Percentiles rank a stretch among this genome's conserved stretches.
Conservation (phyloP, 2,113 vertebrate genomes). For the Ictidomys tridecemlineatus region DNA sequence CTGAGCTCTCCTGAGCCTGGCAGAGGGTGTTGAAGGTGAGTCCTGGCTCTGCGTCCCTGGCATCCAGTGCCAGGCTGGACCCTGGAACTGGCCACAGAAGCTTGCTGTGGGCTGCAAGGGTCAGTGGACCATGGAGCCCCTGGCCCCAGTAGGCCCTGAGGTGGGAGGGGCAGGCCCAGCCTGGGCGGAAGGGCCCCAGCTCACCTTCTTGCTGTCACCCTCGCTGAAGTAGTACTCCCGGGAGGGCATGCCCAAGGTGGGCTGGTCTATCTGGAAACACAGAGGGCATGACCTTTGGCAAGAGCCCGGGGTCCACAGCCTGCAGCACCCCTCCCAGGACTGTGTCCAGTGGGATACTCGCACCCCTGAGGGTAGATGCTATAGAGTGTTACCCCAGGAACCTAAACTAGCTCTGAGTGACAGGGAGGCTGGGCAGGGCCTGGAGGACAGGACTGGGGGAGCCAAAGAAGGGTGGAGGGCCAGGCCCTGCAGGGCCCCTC, state of each 20-base stretch:
- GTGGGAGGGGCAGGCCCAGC: not conserved
- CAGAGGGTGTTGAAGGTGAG: not conserved
- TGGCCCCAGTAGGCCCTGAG: not conserved
- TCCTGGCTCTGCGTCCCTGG: not conserved
- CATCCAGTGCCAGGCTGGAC: not conserved
- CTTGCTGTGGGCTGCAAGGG: not conserved
- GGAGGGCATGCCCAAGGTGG: conserved; percentile 96
- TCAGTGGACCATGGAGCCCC: accelerated
- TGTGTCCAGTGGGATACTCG: accelerated
- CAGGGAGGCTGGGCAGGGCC: not conserved
- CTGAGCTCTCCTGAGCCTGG: not conserved
- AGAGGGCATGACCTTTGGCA: not conserved
- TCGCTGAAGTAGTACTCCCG: conserved; percentile 96
- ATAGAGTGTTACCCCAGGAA: no score
- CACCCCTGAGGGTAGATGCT: not conserved
- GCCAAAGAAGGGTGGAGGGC: not conserved
- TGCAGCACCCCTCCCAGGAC: not conserved
- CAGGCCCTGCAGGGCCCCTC: no score
- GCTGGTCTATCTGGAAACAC: conserved; percentile 94
- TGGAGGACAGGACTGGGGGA: not conserved
- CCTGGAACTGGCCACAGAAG: accelerated
- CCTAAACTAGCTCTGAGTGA: not conserved
- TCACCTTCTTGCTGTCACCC: conserved; percentile 92
- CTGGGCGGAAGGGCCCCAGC: not conserved
- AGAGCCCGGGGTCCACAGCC: accelerated